A percentile compares a stretch with the other conserved stretches of the same genome.
These are phyloP conservation scores for Apogon talboti DNA, from an alignment of 2,797 vertebrate genomes.

Conservation along the genomic window DNA sequence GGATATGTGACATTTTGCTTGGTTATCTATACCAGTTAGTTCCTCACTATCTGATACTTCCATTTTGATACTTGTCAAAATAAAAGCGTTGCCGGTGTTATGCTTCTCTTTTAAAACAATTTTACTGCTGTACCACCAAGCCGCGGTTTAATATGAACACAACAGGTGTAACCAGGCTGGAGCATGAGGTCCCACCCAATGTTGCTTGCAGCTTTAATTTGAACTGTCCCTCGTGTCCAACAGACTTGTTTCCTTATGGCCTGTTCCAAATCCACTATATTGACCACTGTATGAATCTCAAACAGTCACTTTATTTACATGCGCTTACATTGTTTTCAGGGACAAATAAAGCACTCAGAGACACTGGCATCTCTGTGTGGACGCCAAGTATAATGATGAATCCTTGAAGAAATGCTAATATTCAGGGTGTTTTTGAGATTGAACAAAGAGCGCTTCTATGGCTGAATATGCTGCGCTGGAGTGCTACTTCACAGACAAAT, in stretches of 20 bases:
- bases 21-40: too few species aligned
- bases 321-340: slow-evolving; percentile 53
- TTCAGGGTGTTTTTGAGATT: slow-evolving; percentile 10
- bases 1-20: too few species aligned
- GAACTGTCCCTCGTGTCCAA: too few species aligned
- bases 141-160: too few species aligned
- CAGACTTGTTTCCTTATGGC: slow-evolving; percentile 71
- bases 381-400: slow-evolving; percentile 39
- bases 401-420: slow-evolving; percentile 19
- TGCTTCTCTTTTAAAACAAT: too few species aligned
- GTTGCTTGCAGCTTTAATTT: too few species aligned
- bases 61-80: too few species aligned
- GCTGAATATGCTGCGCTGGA: slow-evolving; percentile 50
- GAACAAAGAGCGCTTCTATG: slow-evolving; percentile 60
- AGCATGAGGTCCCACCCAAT: too few species aligned
- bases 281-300: slow-evolving; percentile 52
- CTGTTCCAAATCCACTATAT: slow-evolving; percentile 57
- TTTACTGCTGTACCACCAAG: too few species aligned
- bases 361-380: slow-evolving; percentile 20
- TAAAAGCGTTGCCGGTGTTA: too few species aligned
- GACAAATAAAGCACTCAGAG: slow-evolving; percentile 12
- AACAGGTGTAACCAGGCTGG: too few species aligned
- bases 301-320: slow-evolving; percentile 54
- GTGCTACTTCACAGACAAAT: slow-evolving; percentile 52
- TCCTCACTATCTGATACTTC: too few species aligned